phyloP scores from a whole-genome alignment of 1,140 invertebrate species.

The Pachyrhynchus sulphureomaculatus region DNA sequence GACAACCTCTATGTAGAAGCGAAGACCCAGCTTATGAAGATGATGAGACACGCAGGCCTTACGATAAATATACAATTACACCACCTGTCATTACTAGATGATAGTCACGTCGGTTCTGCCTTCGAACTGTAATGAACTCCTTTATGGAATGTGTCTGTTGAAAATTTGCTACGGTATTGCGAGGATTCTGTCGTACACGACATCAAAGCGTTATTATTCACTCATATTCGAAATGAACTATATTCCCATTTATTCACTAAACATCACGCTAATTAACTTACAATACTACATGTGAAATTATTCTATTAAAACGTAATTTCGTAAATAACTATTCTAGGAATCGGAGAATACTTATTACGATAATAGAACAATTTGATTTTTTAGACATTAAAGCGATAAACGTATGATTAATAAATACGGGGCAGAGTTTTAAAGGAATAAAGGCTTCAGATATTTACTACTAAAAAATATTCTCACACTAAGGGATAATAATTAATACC shows the following conservation, averaged over 20 bases:
- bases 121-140: constrained; percentile 39
- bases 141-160: constrained; percentile 38
- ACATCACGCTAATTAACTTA: constrained; percentile 17
- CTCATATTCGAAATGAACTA: constrained; percentile 23
- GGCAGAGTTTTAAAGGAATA: too few species aligned
- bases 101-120: constrained; percentile 41
- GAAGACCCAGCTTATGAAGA: constrained; percentile 31
- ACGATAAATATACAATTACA: constrained; percentile 45
- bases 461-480: too few species aligned
- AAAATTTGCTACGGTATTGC: constrained; percentile 29
- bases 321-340: constrained; percentile 3
- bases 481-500: too few species aligned
- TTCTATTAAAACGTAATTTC: constrained; percentile 13
- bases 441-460: too few species aligned
- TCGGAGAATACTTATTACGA: too few species aligned
- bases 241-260: constrained; percentile 16
- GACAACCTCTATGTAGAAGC: constrained; percentile 41
- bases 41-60: constrained; percentile 37
- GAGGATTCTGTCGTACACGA: constrained; percentile 23
- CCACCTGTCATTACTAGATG: constrained; percentile 38
- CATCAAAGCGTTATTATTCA: constrained; percentile 27
- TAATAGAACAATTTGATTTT: too few species aligned
- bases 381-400: neutral
- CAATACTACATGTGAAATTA: constrained; percentile 4
- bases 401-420: constrained; percentile 2